Conservation (phyloP, 2,113 vertebrate genomes). For the Noctilio leporinus region DNA sequence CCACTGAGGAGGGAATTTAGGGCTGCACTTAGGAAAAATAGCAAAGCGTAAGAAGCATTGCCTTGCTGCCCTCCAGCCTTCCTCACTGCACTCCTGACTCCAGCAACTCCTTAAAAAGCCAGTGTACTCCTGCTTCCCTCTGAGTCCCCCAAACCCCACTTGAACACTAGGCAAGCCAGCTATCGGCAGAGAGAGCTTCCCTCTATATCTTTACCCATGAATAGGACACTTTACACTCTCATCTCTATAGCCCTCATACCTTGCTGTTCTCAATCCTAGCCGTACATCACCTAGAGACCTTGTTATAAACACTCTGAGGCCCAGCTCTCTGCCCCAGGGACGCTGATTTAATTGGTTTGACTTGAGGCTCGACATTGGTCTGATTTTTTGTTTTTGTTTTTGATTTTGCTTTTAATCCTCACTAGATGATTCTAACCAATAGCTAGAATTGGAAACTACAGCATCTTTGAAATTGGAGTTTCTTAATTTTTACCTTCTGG, state of each 20-base stretch:
- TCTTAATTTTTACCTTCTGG: not conserved
- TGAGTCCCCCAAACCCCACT: not conserved
- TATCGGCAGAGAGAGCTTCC: not conserved
- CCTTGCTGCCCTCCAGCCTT: not conserved
- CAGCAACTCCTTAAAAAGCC: not conserved
- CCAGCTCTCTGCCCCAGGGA: not conserved
- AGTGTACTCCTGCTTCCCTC: not conserved
- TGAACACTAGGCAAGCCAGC: not conserved
- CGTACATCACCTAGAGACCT: not conserved
- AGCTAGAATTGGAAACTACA: not conserved
- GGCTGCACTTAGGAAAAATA: not conserved
- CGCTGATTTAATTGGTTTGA: constrained; percentile 36
- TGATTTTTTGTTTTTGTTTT: not conserved
- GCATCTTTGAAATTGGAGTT: not conserved
- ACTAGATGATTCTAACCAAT: not conserved
- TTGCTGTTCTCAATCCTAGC: not conserved
- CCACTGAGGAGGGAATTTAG: not conserved
- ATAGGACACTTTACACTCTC: not conserved
- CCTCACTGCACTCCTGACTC: not conserved
- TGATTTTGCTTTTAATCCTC: not conserved
- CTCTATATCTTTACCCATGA: not conserved
- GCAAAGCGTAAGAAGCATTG: not conserved
- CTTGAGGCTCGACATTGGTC: not conserved
- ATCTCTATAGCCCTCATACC: not conserved
- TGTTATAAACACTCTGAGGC: not conserved